Evolutionary conservation across 1,140 invertebrate genomes (phyloP), one percentile per base, ranked within the genome.

Genomic region (Copidosoma floridanum): DNA sequence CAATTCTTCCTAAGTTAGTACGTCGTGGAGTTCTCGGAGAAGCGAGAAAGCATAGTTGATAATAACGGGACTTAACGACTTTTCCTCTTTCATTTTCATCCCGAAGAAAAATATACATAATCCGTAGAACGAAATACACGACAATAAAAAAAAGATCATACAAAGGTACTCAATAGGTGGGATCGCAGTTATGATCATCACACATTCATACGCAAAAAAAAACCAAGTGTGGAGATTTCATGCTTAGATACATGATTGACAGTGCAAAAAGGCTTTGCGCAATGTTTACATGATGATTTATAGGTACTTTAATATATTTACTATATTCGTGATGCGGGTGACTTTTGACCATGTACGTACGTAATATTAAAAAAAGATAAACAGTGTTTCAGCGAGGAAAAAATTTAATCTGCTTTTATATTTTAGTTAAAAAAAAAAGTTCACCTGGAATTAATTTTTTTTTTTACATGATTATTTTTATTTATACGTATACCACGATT

Each of bases 1-100:
- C 78, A 80, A 78, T 79, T 79, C 73, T 67, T 78, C 71, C 74
- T 78, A 79, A 75, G 70, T 70, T 77, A 78, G 74, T 79, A 77
- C 70, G 75, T 77, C 69, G 75, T 75, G 71, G 71, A 77, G 68
- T 76, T 75, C 68, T 74, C 74, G 66, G 70, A 70, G 62, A 72
- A 65, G 71, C 69, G 69, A 75, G 70, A 78, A 74, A 76, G 68
- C 67, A 66, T 66, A 69, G 65, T 57, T 24, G 38, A 62, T 44
- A 56, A 56, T 62, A 62, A 62, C 46, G 37, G 53, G 58, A 40
- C 53, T n/a, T n/a, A 62, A 62, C 53, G 47, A 57, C 57, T 44
- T 46, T 41, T 43, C n/a, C 50, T 59, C 48, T 41, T 53, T 44
- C 16, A 62, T 62, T 18, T 56, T 53, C 47, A 51, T 56, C 40